Evolutionary conservation across 1,140 invertebrate species (phyloP).

Genomic region (Heterodera carotae): DNA sequence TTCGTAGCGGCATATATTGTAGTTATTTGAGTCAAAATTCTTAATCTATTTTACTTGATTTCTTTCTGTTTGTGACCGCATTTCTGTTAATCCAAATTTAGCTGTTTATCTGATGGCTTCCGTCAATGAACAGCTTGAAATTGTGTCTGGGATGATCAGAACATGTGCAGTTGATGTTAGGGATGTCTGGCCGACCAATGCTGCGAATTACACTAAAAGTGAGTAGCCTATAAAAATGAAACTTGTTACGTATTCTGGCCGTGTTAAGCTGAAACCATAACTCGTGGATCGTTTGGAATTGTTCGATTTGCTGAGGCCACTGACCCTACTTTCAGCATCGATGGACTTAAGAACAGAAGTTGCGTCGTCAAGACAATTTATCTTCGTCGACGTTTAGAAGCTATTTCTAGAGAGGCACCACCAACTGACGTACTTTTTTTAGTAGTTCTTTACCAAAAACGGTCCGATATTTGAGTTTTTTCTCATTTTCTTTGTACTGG

Average conservation of each 20-base stretch:
- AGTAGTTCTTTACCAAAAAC: too few relatives aligned
- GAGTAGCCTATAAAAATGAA: neutral
- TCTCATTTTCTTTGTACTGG: too few relatives aligned
- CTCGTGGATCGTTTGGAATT: constrained; percentile 32
- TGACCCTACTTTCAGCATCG: constrained; percentile 32
- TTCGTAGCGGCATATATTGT: neutral
- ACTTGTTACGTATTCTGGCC: too few relatives aligned
- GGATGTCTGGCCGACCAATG: constrained; percentile 35
- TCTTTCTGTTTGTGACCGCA: too few relatives aligned
- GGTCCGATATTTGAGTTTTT: too few relatives aligned
- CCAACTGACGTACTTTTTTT: neutral
- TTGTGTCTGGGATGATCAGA: constrained; percentile 32
- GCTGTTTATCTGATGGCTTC: constrained; percentile 9
- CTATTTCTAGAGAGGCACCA: constrained; percentile 10
- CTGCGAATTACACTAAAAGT: constrained; percentile 31
- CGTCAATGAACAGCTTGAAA: constrained; percentile 17
- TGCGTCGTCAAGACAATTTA: constrained; percentile 49
- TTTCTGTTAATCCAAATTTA: neutral
- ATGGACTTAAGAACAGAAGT: constrained; percentile 34
- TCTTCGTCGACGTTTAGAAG: constrained; percentile 38
- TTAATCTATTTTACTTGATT: too few relatives aligned
- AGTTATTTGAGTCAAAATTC: too few relatives aligned
- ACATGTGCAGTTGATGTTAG: constrained; percentile 21
- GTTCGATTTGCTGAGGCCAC: constrained; percentile 32
- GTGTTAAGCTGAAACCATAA: constrained; percentile 24